Conservation (phyloP, 2,888 invertebrate genomes). For the Zygaena filipendulae region DNA sequence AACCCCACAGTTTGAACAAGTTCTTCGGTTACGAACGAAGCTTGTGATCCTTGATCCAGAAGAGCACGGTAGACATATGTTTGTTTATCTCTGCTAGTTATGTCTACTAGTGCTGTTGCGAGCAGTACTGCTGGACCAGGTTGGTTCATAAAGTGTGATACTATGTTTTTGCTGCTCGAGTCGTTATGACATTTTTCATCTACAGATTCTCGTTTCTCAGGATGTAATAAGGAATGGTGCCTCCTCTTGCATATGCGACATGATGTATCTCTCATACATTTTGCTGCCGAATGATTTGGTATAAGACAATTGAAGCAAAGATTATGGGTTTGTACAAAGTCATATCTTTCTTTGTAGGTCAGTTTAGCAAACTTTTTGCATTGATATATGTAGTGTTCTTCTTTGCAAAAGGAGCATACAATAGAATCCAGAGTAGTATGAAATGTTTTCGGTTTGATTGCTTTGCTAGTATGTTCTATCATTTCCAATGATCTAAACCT, state of each 20-base stretch:
- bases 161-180: slow-evolving; percentile 8
- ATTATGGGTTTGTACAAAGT: slow-evolving; percentile 2
- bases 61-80: slow-evolving; percentile 16
- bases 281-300: slow-evolving; percentile 10
- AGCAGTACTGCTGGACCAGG: slow-evolving; percentile 13
- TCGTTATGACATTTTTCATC: slow-evolving; percentile 6
- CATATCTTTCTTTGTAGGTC: not conserved
- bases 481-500: slow-evolving; percentile 20
- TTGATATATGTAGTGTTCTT: slow-evolving; percentile 10
- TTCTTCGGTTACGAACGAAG: slow-evolving; percentile 18
- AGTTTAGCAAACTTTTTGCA: slow-evolving; percentile 11
- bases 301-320: slow-evolving; percentile 13
- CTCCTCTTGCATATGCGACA: slow-evolving; percentile 6
- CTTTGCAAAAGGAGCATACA: slow-evolving; percentile 10
- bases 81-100: slow-evolving; percentile 7
- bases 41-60: slow-evolving; percentile 21
- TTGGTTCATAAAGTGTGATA: slow-evolving; percentile 3
- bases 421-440: slow-evolving; percentile 1
- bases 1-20: slow-evolving; percentile 14
- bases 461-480: slow-evolving; percentile 1
- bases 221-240: slow-evolving; percentile 15
- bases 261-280: slow-evolving; percentile 11
- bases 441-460: not conserved
- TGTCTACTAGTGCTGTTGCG: not conserved
- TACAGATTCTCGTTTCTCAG: slow-evolving; percentile 2